These are phyloP conservation scores for Anthrax anthrax DNA, from an alignment of 2,888 invertebrate species.

Conservation along the genomic window DNA sequence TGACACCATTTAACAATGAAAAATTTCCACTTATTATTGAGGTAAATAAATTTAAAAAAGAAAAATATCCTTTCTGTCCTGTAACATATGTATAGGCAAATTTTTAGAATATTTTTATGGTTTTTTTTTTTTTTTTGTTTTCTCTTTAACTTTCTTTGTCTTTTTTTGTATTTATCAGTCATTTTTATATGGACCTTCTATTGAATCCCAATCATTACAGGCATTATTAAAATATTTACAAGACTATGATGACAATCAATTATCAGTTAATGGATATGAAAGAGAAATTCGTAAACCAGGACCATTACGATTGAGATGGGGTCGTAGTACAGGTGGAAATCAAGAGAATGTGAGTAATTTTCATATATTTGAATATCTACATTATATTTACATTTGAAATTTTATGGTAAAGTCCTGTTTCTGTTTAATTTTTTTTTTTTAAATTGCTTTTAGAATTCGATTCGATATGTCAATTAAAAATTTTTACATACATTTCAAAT, in stretches of 20 bases:
- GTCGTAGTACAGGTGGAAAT: conserved; percentile 24
- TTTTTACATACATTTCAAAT: no score
- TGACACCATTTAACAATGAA: not conserved
- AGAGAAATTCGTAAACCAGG: conserved; percentile 27
- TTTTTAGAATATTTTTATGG: no score
- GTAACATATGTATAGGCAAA: no score
- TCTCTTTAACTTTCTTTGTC: no score
- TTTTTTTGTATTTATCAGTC: no score
- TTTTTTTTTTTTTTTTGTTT: no score
- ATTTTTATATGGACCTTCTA: not conserved
- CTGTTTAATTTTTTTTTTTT: not conserved
- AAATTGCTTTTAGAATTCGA: no score
- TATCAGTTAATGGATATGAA: conserved; percentile 13
- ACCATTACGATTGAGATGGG: conserved; percentile 30
- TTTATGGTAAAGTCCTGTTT: not conserved
- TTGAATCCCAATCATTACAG: conserved; percentile 7
- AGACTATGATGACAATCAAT: conserved; percentile 16
- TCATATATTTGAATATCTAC: not conserved
- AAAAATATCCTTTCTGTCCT: no score
- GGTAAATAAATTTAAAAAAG: not conserved
- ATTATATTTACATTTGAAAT: not conserved
- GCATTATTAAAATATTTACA: conserved; percentile 20
- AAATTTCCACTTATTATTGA: not conserved
- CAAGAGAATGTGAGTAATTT: not conserved
- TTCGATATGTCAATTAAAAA: not conserved